phyloP scores from a whole-genome alignment of 1,140 invertebrate species.

The Zaprionus nigranus region DNA sequence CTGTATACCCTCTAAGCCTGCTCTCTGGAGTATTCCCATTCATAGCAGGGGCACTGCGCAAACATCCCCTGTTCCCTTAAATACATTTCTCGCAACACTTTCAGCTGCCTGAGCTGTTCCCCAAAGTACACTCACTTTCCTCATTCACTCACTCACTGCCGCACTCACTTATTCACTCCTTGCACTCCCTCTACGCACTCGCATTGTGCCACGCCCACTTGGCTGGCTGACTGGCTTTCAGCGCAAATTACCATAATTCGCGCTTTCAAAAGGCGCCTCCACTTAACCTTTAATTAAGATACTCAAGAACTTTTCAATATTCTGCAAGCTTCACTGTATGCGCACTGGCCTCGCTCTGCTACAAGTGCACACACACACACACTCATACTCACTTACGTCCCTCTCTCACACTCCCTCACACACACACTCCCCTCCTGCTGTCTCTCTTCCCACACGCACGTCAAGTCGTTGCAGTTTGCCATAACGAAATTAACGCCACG shows the following conservation, averaged over 20 bases:
- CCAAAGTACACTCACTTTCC: conserved; percentile 36
- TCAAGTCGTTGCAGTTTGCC: conserved; percentile 75
- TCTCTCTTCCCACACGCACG: conserved; percentile 17
- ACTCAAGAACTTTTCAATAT: conserved; percentile 80
- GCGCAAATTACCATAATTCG: conserved; percentile 62
- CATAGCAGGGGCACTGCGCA: too few relatives aligned
- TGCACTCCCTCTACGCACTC: neutral
- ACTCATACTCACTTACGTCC: neutral
- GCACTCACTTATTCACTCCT: neutral
- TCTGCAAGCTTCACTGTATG: conserved; percentile 63
- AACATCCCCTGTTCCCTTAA: neutral
- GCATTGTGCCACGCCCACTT: conserved; percentile 35
- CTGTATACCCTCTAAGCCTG: too few relatives aligned
- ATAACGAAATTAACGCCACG: conserved; percentile 78
- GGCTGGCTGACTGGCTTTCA: conserved; percentile 52
- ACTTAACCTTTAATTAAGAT: conserved; percentile 82
- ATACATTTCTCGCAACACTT: neutral
- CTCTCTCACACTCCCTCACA: neutral
- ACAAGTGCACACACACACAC: conserved; percentile 13
- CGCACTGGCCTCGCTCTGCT: conserved; percentile 60
- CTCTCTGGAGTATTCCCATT: too few relatives aligned
- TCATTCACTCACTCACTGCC: conserved; percentile 1
- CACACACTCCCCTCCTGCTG: too few relatives aligned
- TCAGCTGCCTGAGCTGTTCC: conserved; percentile 4
- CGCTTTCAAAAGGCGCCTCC: conserved; percentile 63